A percentile compares a stretch with the other conserved stretches of the same genome.
phyloP scores from a whole-genome alignment of 2,113 vertebrate genomes.

The Osmerus eperlanus region DNA sequence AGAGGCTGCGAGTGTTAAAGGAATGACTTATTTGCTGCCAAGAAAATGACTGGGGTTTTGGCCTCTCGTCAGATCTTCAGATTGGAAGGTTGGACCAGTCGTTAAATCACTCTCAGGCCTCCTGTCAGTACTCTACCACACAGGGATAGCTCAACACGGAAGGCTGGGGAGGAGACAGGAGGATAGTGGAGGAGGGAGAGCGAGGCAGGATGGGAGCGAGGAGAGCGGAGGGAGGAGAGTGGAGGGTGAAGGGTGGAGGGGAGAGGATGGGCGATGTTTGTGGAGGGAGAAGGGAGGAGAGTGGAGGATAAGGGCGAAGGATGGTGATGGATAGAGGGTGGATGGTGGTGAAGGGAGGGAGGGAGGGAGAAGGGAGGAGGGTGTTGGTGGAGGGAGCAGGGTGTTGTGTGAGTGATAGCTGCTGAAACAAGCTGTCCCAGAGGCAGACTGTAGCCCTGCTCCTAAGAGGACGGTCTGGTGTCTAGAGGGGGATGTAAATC shows the following conservation, averaged over 20 bases:
- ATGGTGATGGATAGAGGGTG: neutral
- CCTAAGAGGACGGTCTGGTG: conserved; percentile 21
- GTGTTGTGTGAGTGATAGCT: conserved; percentile 19
- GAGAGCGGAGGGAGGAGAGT: too few species aligned
- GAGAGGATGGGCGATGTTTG: neutral
- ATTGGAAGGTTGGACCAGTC: neutral
- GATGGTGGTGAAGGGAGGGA: neutral
- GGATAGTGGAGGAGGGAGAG: too few species aligned
- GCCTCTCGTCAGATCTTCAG: conserved; percentile 19
- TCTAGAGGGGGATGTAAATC: conserved; percentile 40
- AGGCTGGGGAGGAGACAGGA: too few species aligned
- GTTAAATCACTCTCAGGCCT: conserved; percentile 24
- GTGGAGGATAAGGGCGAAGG: too few species aligned
- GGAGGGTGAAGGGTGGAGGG: neutral
- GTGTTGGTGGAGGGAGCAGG: too few species aligned
- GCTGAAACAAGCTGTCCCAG: conserved; percentile 43
- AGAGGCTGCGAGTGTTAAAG: conserved; percentile 1
- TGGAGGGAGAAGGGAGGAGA: neutral
- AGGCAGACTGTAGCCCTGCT: conserved; percentile 16
- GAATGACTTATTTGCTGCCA: conserved; percentile 25
- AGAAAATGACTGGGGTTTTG: conserved; percentile 36
- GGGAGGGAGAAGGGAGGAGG: neutral
- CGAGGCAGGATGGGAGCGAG: too few species aligned
- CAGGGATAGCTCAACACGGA: neutral
- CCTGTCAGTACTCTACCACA: neutral